Evolutionary conservation across 2,888 invertebrate genomes (phyloP), one percentile per base, ranked within the genome.

Genomic region (Thera britannica): DNA sequence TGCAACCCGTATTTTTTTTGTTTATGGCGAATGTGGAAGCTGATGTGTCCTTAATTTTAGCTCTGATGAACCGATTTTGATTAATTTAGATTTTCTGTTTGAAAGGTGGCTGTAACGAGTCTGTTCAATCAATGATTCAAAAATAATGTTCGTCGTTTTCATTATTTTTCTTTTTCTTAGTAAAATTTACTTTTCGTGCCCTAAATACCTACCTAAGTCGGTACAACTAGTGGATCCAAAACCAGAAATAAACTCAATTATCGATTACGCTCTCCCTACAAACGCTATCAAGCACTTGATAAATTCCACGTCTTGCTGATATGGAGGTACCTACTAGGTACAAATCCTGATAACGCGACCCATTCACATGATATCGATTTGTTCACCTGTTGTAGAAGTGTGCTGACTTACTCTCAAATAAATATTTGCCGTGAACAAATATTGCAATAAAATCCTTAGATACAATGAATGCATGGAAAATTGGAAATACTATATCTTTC

Each of bases 311-410:
- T 75, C 75, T 76, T 74, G 62, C 81, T 91, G 92, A 92, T 90
- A 89, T 75, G 34, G 52, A 34, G 9, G 76, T 72, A 77, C 80
- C 12, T 48, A 7, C 23, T 48, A 12, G 4, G n/a, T 82, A 80
- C 81, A 75, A 78, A 71, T 71, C 72, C 70, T 83, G 91, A 91
- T 90, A 91, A 83, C 82, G 77, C 69, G 72, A 75, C 79, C 77
- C 83, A 89, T 90, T 89, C 85, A 88, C 83, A 81, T 77, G 76
- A 79, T 90, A 89, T 90, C 85, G 89, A 90, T 89, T 87, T 86
- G 78, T 82, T 84, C 87, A 90, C 89, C 84, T 89, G 88, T 78
- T 81, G 9, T 46, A 75, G 76, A 83, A 77, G 72, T 72, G 71
- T 62, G 71, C 71, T 82, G 77, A 71, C 72, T 70, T 69, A 41